These are phyloP conservation scores for Panthera leo DNA, from an alignment of 2,113 vertebrate species.

Conservation along the genomic window DNA sequence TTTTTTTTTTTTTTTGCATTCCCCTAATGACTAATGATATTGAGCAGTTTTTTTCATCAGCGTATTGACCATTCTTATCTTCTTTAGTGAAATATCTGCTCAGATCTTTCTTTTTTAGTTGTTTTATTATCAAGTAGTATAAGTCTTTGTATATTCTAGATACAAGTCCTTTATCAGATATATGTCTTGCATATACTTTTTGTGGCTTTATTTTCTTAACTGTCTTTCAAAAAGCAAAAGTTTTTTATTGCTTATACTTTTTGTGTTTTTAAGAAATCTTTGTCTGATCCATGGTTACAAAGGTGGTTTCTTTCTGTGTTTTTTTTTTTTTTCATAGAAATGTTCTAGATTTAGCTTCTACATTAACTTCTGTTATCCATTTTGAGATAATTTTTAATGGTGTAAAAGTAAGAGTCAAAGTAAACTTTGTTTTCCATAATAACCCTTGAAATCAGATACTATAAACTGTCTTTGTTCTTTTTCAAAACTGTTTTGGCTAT, in stretches of 20 bases:
- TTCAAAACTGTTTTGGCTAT: not conserved
- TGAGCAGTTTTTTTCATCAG: not conserved
- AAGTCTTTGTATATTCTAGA: not conserved
- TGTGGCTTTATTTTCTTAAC: slow-evolving; percentile 4
- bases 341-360: not conserved
- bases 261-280: slow-evolving; percentile 16
- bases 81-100: not conserved
- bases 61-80: not conserved
- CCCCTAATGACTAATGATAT: not conserved
- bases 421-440: not conserved
- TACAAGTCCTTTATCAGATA: not conserved
- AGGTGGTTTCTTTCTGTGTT: not conserved
- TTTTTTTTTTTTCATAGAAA: not conserved
- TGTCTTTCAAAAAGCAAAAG: not conserved
- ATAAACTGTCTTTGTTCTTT: not conserved
- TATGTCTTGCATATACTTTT: not conserved
- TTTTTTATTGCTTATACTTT: not conserved
- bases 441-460: not conserved
- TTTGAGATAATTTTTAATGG: not conserved
- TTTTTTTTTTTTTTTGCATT: not conserved
- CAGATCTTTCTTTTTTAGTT: not conserved
- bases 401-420: not conserved
- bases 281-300: not conserved
- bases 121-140: not conserved
- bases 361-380: not conserved